Base-by-base conservation (phyloP, 2,797 vertebrate species). In the Huso huso region DNA sequence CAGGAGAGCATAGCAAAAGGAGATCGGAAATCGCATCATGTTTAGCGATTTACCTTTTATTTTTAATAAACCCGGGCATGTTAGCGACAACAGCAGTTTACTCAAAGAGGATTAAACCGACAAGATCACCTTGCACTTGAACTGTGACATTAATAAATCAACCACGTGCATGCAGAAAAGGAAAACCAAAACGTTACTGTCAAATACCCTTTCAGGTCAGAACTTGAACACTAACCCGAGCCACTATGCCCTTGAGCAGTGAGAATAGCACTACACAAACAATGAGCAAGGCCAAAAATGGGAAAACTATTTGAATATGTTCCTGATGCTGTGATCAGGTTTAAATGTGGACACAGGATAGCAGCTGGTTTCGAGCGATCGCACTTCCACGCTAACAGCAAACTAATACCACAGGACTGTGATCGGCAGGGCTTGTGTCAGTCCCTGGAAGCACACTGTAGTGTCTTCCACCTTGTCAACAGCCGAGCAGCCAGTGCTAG, bases 241-340 rank as follows among this genome's bases (percentile, higher is more conserved):
- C 64, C 23, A 59, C 68, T 64, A 63, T 81, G 79, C 74, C 83
- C 76, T 82, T 86, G 71, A 83, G 78, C 68, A 76, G 62, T 60
- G 74, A 80, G 76, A 77, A 37, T 74, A 88, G 84, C 76, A 77
- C 63, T 68, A 81, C 75, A 77, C 78, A 75, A 84, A 87, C 5
- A 75, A 84, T 71, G 79, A 78, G 70, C 75, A 74, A 62, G 66
- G 73, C 85, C 85, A 86, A 91, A 91, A 84, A 93, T 85, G 89
- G 92, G 80, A 83, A 90, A 92, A 88, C 79, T 83, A 91, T 89
- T 88, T 86, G 68, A 72, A 81, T 82, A 72, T 51, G 70, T 76
- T 86, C 72, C 23, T 64, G 71, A 82, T 79, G 80, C 71, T 52
- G 69, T 68, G 77, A 84, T 87, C 79, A 84, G 78, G 75, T 88